These are phyloP conservation scores for Lutjanus campechanus DNA, from an alignment of 2,797 vertebrate species.

Conservation along the genomic window DNA sequence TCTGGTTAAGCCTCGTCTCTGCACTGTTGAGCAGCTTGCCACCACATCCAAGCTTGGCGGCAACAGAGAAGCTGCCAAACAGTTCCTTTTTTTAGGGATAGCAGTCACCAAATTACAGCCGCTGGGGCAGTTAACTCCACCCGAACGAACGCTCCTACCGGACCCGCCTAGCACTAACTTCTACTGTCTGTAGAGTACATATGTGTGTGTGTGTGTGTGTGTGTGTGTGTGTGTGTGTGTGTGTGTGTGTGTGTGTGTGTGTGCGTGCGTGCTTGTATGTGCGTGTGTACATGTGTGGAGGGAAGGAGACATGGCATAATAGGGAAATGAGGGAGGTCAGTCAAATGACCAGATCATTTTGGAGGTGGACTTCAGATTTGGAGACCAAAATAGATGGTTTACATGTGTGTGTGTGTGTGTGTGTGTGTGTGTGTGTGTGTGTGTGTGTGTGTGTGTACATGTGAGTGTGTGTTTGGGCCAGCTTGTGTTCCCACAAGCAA, in stretches of 20 bases:
- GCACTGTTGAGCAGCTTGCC: conserved; percentile 55
- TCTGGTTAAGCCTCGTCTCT: conserved; percentile 50
- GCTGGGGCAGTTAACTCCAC: conserved; percentile 84
- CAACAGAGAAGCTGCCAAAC: conserved; percentile 81
- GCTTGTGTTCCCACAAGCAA: conserved; percentile 27
- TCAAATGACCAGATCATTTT: conserved; percentile 38
- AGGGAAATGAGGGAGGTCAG: conserved; percentile 27
- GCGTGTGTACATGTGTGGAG: conserved; percentile 13
- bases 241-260: conserved; percentile 18
- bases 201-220: conserved; percentile 34
- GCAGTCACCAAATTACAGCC: conserved; percentile 89
- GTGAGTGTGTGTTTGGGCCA: neutral
- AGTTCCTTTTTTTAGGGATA: conserved; percentile 86
- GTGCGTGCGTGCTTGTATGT: conserved; percentile 9
- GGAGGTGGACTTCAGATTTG: conserved; percentile 9
- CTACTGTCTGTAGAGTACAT: conserved; percentile 53
- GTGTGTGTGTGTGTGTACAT: neutral
- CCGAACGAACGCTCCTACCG: conserved; percentile 66
- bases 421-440: conserved; percentile 8
- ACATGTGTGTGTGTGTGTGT: neutral
- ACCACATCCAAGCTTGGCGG: conserved; percentile 86
- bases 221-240: conserved; percentile 24
- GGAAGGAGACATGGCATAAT: conserved; percentile 33
- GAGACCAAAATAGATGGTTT: conserved; percentile 26
- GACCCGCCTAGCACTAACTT: conserved; percentile 80